Conservation (phyloP, 2,113 vertebrate genomes). For the Natator depressus region DNA sequence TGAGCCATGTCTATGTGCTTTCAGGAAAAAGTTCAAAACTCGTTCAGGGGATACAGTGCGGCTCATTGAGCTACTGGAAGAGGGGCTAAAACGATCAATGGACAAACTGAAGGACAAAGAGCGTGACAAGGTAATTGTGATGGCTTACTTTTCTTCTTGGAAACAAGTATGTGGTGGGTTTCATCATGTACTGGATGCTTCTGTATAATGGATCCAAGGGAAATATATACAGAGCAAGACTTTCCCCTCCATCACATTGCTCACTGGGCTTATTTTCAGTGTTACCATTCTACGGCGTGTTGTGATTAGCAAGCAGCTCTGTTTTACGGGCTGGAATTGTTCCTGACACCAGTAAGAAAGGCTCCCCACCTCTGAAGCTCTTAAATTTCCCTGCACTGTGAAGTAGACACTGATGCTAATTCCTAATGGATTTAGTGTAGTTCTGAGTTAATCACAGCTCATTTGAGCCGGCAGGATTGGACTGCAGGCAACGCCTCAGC, state of each 20-base stretch:
- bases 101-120: constrained; percentile 97
- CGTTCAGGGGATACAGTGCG: constrained; percentile 94
- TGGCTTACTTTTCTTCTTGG: not conserved
- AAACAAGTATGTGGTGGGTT: not conserved
- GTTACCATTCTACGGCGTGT: not conserved
- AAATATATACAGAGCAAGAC: not conserved
- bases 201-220: not conserved
- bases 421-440: not conserved
- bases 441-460: not conserved
- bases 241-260: not conserved
- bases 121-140: constrained; percentile 89
- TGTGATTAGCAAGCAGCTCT: not conserved
- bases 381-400: not conserved
- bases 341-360: not conserved
- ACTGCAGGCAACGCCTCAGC: not conserved
- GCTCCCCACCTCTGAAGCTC: not conserved
- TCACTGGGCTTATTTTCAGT: not conserved
- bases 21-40: constrained; percentile 99
- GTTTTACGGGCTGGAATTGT: not conserved
- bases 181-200: accelerated
- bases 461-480: not conserved
- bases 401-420: not conserved
- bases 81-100: constrained; percentile 95
- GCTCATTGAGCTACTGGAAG: constrained; percentile 92
- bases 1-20: not conserved